phyloP scores from a whole-genome alignment of 2,888 invertebrate species.

The Nebria salina region DNA sequence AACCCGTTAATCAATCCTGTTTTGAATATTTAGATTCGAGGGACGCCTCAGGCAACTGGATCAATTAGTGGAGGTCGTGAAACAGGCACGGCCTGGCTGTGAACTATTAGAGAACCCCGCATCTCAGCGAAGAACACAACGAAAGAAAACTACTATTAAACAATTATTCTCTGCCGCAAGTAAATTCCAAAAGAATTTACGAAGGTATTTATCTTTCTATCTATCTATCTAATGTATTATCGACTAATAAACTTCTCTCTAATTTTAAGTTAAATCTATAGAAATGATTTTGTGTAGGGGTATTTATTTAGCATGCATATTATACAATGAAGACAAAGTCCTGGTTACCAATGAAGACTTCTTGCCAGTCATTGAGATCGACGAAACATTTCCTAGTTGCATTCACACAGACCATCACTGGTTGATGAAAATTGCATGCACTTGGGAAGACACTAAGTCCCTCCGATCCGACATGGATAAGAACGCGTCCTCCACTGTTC shows the following conservation, averaged over 20 bases:
- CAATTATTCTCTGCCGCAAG: slow-evolving; percentile 95
- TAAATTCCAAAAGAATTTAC: slow-evolving; percentile 94
- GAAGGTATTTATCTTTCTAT: slow-evolving; percentile 70
- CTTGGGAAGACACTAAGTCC: slow-evolving; percentile 96
- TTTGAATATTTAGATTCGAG: slow-evolving; percentile 65
- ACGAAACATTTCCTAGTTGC: slow-evolving; percentile 93
- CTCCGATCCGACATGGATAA: slow-evolving; percentile 95
- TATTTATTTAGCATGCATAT: slow-evolving; percentile 90
- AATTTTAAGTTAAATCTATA: no score
- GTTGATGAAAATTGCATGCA: slow-evolving; percentile 97
- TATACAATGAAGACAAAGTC: slow-evolving; percentile 96
- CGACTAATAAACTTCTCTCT: background rate
- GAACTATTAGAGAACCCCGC: slow-evolving; percentile 74
- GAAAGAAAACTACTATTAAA: slow-evolving; percentile 87
- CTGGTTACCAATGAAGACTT: slow-evolving; percentile 97
- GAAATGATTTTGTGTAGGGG: slow-evolving; percentile 72
- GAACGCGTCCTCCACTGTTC: slow-evolving; percentile 88
- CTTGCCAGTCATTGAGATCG: slow-evolving; percentile 95
- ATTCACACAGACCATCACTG: slow-evolving; percentile 95
- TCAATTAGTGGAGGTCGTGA: slow-evolving; percentile 77
- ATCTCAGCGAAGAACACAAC: slow-evolving; percentile 76
- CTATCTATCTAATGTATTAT: background rate
- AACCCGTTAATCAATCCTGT: background rate
- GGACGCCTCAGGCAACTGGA: slow-evolving; percentile 79
- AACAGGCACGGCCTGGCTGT: slow-evolving; percentile 67